phyloP scores from a whole-genome alignment of 1,140 invertebrate genomes.

The Eubasilissa regina region DNA sequence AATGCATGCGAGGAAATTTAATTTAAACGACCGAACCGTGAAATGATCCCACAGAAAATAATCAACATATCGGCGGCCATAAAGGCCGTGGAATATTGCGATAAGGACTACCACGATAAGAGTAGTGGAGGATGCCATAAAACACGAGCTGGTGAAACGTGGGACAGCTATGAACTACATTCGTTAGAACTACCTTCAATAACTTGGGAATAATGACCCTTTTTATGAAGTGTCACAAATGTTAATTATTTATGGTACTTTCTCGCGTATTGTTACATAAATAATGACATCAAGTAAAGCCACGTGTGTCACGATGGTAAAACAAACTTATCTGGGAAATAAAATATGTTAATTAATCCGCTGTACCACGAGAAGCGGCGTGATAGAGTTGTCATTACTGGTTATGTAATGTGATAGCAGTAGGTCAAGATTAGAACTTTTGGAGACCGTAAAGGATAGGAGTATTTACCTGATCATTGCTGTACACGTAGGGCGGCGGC shows the following conservation, averaged over 20 bases:
- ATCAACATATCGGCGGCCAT: constrained; percentile 2
- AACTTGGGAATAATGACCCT: too few relatives aligned
- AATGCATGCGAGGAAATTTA: constrained; percentile 1
- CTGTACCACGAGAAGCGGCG: background rate
- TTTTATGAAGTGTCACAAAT: background rate
- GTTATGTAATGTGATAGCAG: background rate
- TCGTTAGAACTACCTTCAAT: background rate
- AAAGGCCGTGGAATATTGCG: constrained; percentile 15
- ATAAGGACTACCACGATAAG: constrained; percentile 39
- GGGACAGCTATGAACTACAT: constrained; percentile 14
- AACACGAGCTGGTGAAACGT: constrained; percentile 13
- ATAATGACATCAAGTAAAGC: too few relatives aligned
- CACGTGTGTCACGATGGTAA: background rate
- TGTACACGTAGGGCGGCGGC: constrained; percentile 83
- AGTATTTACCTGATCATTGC: constrained; percentile 82
- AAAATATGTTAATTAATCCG: background rate
- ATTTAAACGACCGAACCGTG: constrained; percentile 23
- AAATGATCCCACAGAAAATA: constrained; percentile 21
- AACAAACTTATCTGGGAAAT: background rate
- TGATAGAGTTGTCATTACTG: background rate
- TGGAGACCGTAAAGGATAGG: background rate
- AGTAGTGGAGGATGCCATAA: background rate
- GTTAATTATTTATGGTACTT: background rate
- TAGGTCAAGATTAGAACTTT: too few relatives aligned
- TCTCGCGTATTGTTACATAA: too few relatives aligned